Evolutionary conservation across 1,140 invertebrate species (phyloP).

Genomic region (Batillaria attramentaria): DNA sequence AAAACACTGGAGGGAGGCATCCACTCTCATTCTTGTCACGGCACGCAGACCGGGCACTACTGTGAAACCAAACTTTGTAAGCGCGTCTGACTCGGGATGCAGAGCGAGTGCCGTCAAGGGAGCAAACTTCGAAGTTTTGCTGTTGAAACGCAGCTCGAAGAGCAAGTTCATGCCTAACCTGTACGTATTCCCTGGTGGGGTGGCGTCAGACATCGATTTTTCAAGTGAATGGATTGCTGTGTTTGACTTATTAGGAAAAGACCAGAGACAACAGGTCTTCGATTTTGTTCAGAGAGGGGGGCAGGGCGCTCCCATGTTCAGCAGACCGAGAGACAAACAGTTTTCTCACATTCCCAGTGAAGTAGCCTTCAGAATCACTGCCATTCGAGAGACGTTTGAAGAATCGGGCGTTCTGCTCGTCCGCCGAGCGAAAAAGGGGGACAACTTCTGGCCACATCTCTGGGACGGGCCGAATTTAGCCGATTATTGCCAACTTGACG

Average conservation of each 20-base stretch:
- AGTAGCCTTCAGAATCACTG: constrained; percentile 85
- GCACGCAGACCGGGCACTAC: background rate
- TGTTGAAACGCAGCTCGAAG: constrained; percentile 78
- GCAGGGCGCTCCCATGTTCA: constrained; percentile 51
- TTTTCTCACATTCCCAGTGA: constrained; percentile 71
- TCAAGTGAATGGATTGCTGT: constrained; percentile 81
- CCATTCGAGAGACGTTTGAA: constrained; percentile 93
- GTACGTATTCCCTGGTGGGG: constrained; percentile 89
- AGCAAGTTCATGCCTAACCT: constrained; percentile 81
- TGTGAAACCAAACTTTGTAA: background rate
- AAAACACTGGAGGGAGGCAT: constrained; percentile 71
- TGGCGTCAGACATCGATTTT: constrained; percentile 79
- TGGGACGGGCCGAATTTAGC: constrained; percentile 6
- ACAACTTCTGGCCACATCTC: background rate
- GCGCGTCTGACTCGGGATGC: background rate
- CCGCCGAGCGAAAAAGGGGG: constrained; percentile 47
- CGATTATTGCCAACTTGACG: background rate
- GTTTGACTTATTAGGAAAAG: constrained; percentile 72
- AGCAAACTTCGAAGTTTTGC: constrained; percentile 76
- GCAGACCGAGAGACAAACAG: constrained; percentile 47
- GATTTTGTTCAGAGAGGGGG: constrained; percentile 41
- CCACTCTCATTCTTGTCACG: constrained; percentile 69
- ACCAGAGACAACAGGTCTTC: constrained; percentile 36
- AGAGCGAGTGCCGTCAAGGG: constrained; percentile 16
- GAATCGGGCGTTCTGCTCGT: constrained; percentile 89